Conservation (phyloP, 2,113 vertebrate genomes). For the Mixornis gularis region DNA sequence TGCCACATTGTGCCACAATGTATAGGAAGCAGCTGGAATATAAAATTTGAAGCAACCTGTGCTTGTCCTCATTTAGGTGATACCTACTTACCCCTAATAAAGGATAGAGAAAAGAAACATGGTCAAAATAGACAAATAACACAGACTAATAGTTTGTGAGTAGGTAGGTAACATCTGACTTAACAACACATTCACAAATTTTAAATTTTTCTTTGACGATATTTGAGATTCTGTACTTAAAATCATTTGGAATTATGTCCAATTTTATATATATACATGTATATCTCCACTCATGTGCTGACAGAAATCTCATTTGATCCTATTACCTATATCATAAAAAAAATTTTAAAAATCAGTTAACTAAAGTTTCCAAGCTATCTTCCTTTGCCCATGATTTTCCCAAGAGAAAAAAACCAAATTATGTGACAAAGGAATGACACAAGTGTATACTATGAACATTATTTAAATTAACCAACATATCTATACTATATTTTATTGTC, state of each 20-base stretch:
- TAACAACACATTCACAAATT: not conserved
- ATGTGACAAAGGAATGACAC: not conserved
- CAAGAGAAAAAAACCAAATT: not conserved
- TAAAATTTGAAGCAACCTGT: not conserved
- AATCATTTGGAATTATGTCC: not conserved
- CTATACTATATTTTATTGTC: not conserved
- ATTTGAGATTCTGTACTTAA: not conserved
- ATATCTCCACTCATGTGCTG: not conserved
- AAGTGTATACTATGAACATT: not conserved
- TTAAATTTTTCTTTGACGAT: not conserved
- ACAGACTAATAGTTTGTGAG: not conserved
- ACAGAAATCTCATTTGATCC: not conserved
- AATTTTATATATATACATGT: not conserved
- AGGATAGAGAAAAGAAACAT: not conserved
- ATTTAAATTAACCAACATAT: slow-evolving; percentile 1
- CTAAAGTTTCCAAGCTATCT: not conserved
- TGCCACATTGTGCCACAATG: not conserved
- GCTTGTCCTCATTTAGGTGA: not conserved
- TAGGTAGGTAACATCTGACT: not conserved
- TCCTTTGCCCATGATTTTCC: not conserved
- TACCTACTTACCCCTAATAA: not conserved
- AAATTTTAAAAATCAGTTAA: not conserved
- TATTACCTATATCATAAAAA: not conserved
- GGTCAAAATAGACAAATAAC: not conserved
- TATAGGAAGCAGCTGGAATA: not conserved